These are phyloP conservation scores for Probosciger aterrimus DNA, from an alignment of 2,113 vertebrate species.

Conservation along the genomic window DNA sequence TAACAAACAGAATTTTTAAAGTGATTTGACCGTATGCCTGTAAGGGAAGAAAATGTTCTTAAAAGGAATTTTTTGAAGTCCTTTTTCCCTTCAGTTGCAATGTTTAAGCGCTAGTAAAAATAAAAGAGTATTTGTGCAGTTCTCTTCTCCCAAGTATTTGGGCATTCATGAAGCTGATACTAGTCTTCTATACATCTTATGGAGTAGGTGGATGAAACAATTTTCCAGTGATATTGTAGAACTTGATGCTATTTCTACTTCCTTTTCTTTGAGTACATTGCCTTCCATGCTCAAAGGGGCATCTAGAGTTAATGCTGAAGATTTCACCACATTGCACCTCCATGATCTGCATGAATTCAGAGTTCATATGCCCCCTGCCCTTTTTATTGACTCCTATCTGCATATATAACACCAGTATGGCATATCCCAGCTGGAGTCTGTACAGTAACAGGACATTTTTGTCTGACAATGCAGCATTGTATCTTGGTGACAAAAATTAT, in stretches of 20 bases:
- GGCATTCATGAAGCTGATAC: background rate
- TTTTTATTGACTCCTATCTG: background rate
- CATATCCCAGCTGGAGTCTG: background rate
- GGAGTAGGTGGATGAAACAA: background rate
- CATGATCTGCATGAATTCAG: background rate
- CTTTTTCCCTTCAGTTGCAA: background rate
- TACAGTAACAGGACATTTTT: background rate
- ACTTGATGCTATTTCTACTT: background rate
- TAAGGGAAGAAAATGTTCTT: background rate
- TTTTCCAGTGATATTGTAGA: background rate
- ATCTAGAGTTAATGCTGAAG: background rate
- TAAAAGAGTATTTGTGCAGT: background rate
- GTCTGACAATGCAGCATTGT: background rate
- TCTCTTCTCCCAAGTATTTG: background rate
- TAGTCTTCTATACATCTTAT: background rate
- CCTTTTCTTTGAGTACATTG: background rate
- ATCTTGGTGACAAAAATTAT: background rate
- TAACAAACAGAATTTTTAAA: background rate
- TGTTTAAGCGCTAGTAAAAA: background rate
- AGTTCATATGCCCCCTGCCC: background rate
- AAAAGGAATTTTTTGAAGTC: background rate
- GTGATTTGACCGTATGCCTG: background rate
- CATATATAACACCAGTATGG: background rate
- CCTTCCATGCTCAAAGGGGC: background rate
- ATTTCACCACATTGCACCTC: background rate